Evolutionary conservation across 1,140 invertebrate genomes (phyloP), one percentile per base, ranked within the genome.

Genomic region (Gonioctena quinquepunctata): DNA sequence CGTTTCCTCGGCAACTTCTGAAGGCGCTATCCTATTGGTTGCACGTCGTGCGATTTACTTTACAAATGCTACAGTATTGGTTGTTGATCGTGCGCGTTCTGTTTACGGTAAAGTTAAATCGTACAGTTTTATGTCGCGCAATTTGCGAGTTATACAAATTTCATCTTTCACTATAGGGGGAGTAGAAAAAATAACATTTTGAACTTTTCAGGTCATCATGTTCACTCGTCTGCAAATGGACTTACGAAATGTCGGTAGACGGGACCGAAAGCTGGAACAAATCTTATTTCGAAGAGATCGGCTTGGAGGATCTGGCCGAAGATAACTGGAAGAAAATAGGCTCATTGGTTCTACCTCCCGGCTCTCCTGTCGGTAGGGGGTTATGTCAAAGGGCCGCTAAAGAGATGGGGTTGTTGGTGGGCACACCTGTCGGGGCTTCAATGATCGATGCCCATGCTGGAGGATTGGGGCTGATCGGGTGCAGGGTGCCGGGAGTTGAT

Each of bases 361-460:
- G 95, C 22, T 84, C 88, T 60, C 83, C 87, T 0, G 90, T 92
- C 80, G 93, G 91, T n/a, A 76, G 81, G 1, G 94, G 93, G 16
- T 79, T 97, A 33, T 89, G 86, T 6, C 21, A 78, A 42, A 76
- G 85, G 72, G 89, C 90, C 63, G 94, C 96, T 13, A 54, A 81
- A 56, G 87, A 90, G 70, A 82, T 97, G 56, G 92, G 92, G 16
- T 83, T 98, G 18, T 69, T 81, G 11, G 79, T 86, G 33, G 89
- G 89, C 25, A 95, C 90, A 28, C 87, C 93, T 19, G 94, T 98
- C 8, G 95, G 91, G 18, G 89, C 92, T 8, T 96, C 95, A 0
- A 88, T 98, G 21, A 97, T 99, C 63, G 97, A 99, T 86, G 96
- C 96, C 7, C 96, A 99, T 87, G 94, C 96, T 57, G 96, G 96